Conservation (phyloP, 1,140 invertebrate genomes). For the Drosophila auraria region DNA sequence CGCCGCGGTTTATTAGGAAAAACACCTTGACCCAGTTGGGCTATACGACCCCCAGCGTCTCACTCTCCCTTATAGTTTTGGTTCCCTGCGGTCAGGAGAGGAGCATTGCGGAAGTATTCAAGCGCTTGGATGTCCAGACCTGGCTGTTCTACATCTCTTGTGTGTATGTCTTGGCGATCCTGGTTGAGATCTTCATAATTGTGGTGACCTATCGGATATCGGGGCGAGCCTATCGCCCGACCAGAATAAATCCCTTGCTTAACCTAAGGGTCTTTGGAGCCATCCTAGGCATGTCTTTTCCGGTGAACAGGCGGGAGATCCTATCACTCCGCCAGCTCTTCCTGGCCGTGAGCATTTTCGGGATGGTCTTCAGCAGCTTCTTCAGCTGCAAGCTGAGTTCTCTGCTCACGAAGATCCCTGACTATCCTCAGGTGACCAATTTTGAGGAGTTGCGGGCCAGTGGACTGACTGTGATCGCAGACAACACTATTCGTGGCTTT, state of each 20-base stretch:
- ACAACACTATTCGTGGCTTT: neutral
- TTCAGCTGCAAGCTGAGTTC: conserved; percentile 55
- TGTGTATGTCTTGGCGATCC: neutral
- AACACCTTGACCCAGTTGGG: too few relatives aligned
- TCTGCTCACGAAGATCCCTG: conserved; percentile 34
- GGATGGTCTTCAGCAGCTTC: conserved; percentile 33
- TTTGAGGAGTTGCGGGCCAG: conserved; percentile 41
- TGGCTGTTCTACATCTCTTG: conserved; percentile 4
- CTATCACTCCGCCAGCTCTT: conserved; percentile 30
- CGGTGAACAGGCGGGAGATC: neutral
- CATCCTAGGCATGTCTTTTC: conserved; percentile 36
- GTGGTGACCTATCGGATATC: conserved; percentile 1
- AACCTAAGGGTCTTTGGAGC: conserved; percentile 37
- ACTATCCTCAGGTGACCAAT: neutral
- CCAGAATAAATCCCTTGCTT: conserved; percentile 5
- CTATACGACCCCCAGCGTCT: too few relatives aligned
- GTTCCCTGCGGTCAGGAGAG: neutral
- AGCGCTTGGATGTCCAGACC: neutral
- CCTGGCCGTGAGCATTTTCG: conserved; percentile 47
- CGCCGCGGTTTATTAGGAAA: too few relatives aligned
- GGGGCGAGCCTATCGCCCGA: neutral
- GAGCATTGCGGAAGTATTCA: neutral
- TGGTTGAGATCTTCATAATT: conserved; percentile 21
- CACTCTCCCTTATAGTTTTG: neutral
- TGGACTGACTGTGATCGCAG: conserved; percentile 9